Evolutionary conservation across 1,140 invertebrate species (phyloP), one percentile per base, ranked within the genome.

Genomic region (Pseudomyrmex sp.): DNA sequence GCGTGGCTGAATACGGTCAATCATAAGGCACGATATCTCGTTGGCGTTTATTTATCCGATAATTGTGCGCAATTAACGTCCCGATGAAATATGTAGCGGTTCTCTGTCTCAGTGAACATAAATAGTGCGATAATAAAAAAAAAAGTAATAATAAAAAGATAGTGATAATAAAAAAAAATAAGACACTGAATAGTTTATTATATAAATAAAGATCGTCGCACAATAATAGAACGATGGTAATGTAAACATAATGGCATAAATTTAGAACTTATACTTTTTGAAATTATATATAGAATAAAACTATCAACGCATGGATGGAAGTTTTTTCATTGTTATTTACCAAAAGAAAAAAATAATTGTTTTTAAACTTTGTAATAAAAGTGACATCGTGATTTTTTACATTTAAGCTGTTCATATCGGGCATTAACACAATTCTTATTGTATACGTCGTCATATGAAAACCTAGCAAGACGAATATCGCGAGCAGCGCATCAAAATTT

Each of bases 41-140:
- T 48, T 35, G n/a, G 35, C 54, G 23, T 15, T 48, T 73, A 52
- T 87, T 87, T 77, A 68, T 73, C 20, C 66, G 72, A 87, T 86
- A 87, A 86, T 61, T 52, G 61, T 50, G 72, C 13, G 26, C 2
- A 62, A 62, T 23, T 62, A 8, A 23, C 4, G 26, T 13, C 12
- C 5, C 4, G 26, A 62, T 62, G 18, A 7, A 62, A 62, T 62
- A 2, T 62, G 12, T 52, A 35, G 35, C 5, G 35, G 35, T 7
- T 35, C 5, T 35, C 35, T 35, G 35, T 35, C 35, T 35, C 35
- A 7, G 35, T 7, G 35, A 35, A 35, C 35, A 7, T 35, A 35
- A 35, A 35, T 35, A 35, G 35, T 35, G 35, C 1, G 7, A 35
- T 35, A 35, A 35, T 35, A 35, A 35, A 35, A 35, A 35, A 35